Conservation (phyloP, 2,113 vertebrate genomes). For the Heptranchias perlo region DNA sequence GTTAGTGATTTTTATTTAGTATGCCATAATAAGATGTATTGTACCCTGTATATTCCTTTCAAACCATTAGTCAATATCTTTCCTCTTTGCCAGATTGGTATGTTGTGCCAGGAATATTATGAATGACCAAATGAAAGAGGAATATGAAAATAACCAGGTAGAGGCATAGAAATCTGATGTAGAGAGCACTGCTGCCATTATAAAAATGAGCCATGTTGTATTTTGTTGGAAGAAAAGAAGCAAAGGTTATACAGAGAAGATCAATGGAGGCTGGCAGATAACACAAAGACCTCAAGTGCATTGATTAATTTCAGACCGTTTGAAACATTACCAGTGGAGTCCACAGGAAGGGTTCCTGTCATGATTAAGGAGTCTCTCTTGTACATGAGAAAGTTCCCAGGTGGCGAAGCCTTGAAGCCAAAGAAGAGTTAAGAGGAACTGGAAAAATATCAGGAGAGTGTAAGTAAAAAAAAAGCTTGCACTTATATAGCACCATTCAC, state of each 20-base stretch:
- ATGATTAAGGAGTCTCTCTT: background rate
- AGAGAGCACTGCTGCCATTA: background rate
- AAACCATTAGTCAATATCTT: background rate
- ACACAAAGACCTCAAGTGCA: background rate
- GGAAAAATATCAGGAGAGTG: background rate
- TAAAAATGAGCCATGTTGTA: background rate
- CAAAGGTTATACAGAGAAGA: background rate
- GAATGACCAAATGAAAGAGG: background rate
- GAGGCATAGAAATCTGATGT: background rate
- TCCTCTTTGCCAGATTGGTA: background rate
- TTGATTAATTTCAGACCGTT: background rate
- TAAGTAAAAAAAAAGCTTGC: background rate
- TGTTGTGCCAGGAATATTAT: background rate
- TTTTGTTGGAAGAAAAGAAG: background rate
- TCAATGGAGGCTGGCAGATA: background rate
- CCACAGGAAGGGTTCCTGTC: background rate
- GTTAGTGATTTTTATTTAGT: background rate
- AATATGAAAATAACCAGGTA: background rate
- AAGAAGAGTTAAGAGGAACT: background rate
- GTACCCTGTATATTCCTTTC: background rate
- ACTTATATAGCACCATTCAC: background rate
- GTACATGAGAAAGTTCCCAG: background rate
- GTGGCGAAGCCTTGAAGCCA: background rate
- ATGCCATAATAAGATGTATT: background rate
- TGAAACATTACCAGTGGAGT: background rate